These are phyloP conservation scores for Tenodera sinensis DNA, from an alignment of 2,888 invertebrate species.

Conservation along the genomic window DNA sequence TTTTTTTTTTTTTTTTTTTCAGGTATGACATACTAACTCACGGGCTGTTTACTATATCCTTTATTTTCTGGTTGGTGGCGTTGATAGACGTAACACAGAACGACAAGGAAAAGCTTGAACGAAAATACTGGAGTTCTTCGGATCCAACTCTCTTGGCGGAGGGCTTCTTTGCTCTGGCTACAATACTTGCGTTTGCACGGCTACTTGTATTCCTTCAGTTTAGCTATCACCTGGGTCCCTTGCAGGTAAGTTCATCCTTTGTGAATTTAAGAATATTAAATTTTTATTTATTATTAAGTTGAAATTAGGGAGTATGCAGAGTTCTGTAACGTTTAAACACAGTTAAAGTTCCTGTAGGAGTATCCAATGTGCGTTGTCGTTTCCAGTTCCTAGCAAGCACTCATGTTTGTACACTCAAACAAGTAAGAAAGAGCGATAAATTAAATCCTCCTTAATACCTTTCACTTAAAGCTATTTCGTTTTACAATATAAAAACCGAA, in stretches of 20 bases:
- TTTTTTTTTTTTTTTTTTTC: not conserved
- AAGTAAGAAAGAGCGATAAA: too few species aligned
- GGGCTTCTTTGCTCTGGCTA: conserved; percentile 62
- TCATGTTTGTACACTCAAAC: too few species aligned
- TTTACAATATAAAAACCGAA: too few species aligned
- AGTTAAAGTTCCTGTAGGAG: too few species aligned
- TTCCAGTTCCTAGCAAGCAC: too few species aligned
- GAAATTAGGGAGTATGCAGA: too few species aligned
- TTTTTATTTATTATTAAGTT: too few species aligned
- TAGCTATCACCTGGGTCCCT: conserved; percentile 60
- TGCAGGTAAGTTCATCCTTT: conserved; percentile 40
- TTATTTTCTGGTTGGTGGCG: conserved; percentile 60
- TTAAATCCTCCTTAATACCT: too few species aligned
- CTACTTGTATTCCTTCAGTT: conserved; percentile 61
- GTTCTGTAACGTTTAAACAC: too few species aligned
- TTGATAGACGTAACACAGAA: conserved; percentile 50
- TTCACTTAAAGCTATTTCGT: too few species aligned
- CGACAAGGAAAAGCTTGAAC: conserved; percentile 51
- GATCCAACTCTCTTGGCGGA: conserved; percentile 64
- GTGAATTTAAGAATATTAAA: too few species aligned
- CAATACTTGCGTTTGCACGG: conserved; percentile 62
- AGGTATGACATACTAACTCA: conserved; percentile 25
- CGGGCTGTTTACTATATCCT: conserved; percentile 56
- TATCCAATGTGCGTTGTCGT: too few species aligned
- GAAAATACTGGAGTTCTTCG: conserved; percentile 62